Conservation (phyloP, 2,797 vertebrate genomes). For the Parambassis ranga region DNA sequence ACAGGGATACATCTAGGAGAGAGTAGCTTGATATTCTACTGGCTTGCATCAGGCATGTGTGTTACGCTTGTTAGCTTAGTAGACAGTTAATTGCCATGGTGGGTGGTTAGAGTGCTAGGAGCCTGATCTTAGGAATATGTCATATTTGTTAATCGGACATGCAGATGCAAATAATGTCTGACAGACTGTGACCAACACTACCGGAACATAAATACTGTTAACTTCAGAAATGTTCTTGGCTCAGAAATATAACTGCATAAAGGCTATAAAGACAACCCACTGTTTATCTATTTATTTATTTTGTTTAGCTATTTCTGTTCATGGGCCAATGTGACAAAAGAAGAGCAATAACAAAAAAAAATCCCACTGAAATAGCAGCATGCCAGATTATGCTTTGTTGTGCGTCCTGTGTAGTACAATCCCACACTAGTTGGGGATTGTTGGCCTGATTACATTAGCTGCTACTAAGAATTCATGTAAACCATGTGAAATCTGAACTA, state of each 20-base stretch:
- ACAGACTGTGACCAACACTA: conserved; percentile 77
- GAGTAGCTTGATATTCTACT: conserved; percentile 68
- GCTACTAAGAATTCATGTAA: conserved; percentile 51
- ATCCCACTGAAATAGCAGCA: conserved; percentile 51
- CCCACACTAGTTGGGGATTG: conserved; percentile 61
- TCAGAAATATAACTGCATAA: conserved; percentile 65
- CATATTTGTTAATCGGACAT: conserved; percentile 79
- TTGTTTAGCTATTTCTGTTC: conserved; percentile 74
- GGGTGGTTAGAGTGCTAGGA: conserved; percentile 79
- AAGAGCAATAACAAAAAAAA: conserved; percentile 47
- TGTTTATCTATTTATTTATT: conserved; percentile 79
- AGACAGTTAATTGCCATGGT: conserved; percentile 81
- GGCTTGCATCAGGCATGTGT: conserved; percentile 80
- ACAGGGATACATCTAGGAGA: conserved; percentile 56
- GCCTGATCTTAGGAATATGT: conserved; percentile 79
- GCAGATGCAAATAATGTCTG: conserved; percentile 76
- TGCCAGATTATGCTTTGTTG: conserved; percentile 68
- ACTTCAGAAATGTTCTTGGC: conserved; percentile 80
- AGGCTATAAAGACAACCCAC: conserved; percentile 74
- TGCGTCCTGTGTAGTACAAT: conserved; percentile 44
- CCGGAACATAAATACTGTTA: conserved; percentile 72
- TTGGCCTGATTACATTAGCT: conserved; percentile 62
- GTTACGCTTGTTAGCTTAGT: conserved; percentile 79
- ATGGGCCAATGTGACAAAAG: conserved; percentile 69
- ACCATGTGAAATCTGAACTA: conserved; percentile 50